A percentile compares a stretch with the other conserved stretches of the same genome.
These are phyloP conservation scores for Ommatoiulus sabulosus DNA, from an alignment of 2,888 invertebrate species.

Conservation along the genomic window DNA sequence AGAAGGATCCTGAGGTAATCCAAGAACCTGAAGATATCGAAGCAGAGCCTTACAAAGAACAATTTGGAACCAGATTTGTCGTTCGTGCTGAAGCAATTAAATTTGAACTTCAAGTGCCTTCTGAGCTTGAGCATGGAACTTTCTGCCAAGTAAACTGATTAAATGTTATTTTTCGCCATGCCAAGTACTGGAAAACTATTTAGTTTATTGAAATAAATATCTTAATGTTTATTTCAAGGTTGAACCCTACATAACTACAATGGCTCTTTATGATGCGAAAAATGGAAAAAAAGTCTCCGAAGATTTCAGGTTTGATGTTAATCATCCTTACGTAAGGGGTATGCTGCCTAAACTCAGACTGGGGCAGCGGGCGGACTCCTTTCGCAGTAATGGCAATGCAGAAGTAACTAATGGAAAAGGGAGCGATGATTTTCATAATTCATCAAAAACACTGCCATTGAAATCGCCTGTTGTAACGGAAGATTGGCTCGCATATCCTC, in stretches of 20 bases:
- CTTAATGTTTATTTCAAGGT: slow-evolving; percentile 71
- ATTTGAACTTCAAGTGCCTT: slow-evolving; percentile 85
- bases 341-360: slow-evolving; percentile 68
- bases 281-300: slow-evolving; percentile 90
- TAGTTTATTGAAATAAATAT: slow-evolving; percentile 29
- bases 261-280: slow-evolving; percentile 91
- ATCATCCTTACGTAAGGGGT: slow-evolving; percentile 78
- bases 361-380: slow-evolving; percentile 71
- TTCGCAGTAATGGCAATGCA: slow-evolving; percentile 59
- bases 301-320: slow-evolving; percentile 91
- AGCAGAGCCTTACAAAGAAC: slow-evolving; percentile 75
- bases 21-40: slow-evolving; percentile 64
- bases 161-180: not conserved
- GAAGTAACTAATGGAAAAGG: slow-evolving; percentile 55
- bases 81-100: slow-evolving; percentile 85
- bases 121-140: slow-evolving; percentile 80
- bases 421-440: slow-evolving; percentile 52
- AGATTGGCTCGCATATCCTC: slow-evolving; percentile 79
- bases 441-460: slow-evolving; percentile 64
- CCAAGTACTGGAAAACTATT: not conserved
- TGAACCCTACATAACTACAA: slow-evolving; percentile 92
- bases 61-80: slow-evolving; percentile 87
- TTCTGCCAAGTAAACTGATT: slow-evolving; percentile 73
- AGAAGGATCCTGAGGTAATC: slow-evolving; percentile 55
- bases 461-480: slow-evolving; percentile 79